Percentiles rank a stretch among this genome's conserved stretches.
Conservation (phyloP, 2,888 invertebrate species). For the Myathropa florea region DNA sequence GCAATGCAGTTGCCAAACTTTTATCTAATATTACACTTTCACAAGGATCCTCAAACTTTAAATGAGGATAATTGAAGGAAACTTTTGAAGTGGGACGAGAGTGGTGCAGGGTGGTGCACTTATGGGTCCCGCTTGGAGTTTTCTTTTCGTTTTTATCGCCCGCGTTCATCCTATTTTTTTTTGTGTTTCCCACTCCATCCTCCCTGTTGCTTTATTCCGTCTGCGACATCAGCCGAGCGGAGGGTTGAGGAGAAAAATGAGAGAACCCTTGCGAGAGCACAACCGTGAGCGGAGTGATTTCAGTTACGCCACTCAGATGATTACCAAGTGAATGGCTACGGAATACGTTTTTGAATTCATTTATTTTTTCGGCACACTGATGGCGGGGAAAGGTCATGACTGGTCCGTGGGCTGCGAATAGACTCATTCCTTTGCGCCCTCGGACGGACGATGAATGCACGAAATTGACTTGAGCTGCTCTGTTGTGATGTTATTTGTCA, state of each 20-base stretch:
- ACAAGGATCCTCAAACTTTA: conserved; percentile 64
- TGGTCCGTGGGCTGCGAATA: neutral
- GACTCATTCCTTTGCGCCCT: neutral
- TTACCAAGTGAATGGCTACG: conserved; percentile 1
- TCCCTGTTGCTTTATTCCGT: neutral
- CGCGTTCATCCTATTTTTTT: neutral
- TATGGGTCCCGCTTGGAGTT: conserved; percentile 2
- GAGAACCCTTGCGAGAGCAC: neutral
- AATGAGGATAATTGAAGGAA: conserved; percentile 69
- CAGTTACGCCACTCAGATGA: conserved; percentile 25
- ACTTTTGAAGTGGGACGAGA: conserved; percentile 43
- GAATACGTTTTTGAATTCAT: neutral
- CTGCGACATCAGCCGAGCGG: neutral
- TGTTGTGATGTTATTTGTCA: neutral
- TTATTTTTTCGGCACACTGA: neutral
- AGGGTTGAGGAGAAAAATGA: neutral
- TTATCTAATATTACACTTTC: conserved; percentile 67
- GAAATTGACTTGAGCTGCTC: neutral
- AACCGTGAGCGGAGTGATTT: conserved; percentile 37
- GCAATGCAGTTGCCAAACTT: conserved; percentile 65
- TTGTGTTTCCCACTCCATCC: neutral
- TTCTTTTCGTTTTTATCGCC: neutral
- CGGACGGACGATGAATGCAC: neutral
- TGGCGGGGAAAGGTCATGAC: neutral
- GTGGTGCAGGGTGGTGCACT: conserved; percentile 15